Conservation (phyloP, 2,113 vertebrate species). For the Arenaria interpres region DNA sequence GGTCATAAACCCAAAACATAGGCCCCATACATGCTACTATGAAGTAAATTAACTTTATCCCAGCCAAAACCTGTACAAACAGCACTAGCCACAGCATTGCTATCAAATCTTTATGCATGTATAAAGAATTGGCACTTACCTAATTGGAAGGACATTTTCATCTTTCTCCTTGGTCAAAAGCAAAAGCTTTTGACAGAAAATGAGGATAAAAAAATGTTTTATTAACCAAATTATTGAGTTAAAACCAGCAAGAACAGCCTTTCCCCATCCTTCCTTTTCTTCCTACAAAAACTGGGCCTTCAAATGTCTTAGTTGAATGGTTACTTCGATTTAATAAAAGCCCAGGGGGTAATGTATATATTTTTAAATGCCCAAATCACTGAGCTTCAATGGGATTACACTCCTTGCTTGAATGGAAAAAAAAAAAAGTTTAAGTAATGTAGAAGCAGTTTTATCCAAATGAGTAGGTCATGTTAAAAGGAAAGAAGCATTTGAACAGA, state of each 20-base stretch:
- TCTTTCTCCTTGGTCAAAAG: background rate
- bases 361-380: background rate
- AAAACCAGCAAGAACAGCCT: background rate
- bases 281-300: background rate
- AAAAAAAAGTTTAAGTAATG: background rate
- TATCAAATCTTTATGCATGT: background rate
- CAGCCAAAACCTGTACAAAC: background rate
- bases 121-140: background rate
- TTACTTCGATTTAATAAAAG: background rate
- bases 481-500: background rate
- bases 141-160: background rate
- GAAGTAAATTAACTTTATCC: background rate
- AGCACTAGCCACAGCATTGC: background rate
- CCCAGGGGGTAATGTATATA: background rate
- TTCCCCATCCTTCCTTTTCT: background rate
- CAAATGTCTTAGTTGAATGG: background rate
- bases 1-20: background rate
- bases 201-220: background rate
- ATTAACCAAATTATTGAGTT: background rate
- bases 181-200: background rate
- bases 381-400: background rate
- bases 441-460: background rate
- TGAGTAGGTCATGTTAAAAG: background rate
- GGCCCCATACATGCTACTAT: background rate
- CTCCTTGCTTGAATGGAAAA: background rate